Percentiles rank a stretch among this genome's conserved stretches.
These are phyloP conservation scores for Lytechinus variegatus DNA, from an alignment of 35 echinoderm and acorn worm species.

Conservation along the genomic window DNA sequence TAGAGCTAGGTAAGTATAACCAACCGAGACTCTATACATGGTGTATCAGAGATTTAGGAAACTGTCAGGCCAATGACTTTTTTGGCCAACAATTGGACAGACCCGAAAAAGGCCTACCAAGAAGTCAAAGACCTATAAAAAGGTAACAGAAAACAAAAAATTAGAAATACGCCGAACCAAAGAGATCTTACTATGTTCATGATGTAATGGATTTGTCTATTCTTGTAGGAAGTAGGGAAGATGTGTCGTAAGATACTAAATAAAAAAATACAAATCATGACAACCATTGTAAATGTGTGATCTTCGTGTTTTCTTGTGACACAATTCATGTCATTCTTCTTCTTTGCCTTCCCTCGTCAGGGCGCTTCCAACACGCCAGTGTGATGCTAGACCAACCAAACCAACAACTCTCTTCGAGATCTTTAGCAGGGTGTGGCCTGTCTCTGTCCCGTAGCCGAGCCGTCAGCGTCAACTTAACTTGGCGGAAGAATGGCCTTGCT, in stretches of 20 bases:
- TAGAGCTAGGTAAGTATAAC: too few relatives aligned
- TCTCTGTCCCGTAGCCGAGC: background rate
- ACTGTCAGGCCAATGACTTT: too few relatives aligned
- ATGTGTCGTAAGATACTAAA: background rate
- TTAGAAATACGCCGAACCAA: background rate
- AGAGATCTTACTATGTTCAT: background rate
- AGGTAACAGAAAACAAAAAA: too few relatives aligned
- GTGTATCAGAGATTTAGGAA: too few relatives aligned
- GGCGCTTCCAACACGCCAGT: conserved; percentile 15
- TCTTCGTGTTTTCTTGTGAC: background rate
- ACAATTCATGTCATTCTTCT: background rate
- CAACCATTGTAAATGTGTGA: background rate
- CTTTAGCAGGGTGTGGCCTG: background rate
- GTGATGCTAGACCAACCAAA: background rate
- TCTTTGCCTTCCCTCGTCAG: background rate
- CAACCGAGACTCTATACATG: too few relatives aligned
- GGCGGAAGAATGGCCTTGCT: background rate
- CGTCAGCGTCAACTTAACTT: background rate
- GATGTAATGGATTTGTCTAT: background rate
- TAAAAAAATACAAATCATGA: background rate
- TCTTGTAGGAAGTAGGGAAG: background rate
- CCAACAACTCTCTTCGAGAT: background rate
- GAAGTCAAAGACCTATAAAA: too few relatives aligned
- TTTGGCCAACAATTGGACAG: too few relatives aligned
- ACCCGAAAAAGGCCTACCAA: too few relatives aligned